Percentiles rank a stretch among this genome's conserved stretches.
phyloP scores from a whole-genome alignment of 1,140 invertebrate species.

The Holotrichia oblita region DNA sequence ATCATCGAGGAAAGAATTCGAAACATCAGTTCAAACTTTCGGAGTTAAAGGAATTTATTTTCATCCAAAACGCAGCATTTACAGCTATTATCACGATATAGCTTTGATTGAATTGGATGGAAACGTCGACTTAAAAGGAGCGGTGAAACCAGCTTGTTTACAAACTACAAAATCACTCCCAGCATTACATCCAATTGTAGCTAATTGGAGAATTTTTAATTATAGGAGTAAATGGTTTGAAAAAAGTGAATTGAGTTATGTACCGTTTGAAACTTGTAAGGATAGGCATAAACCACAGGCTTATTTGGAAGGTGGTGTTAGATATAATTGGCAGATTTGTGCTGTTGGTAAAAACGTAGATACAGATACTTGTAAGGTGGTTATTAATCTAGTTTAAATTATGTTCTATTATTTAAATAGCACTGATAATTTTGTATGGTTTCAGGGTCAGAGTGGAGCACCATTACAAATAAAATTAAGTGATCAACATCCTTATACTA shows the following conservation, averaged over 20 bases:
- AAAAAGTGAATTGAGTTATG: constrained; percentile 63
- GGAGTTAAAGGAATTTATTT: constrained; percentile 50
- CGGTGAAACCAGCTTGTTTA: constrained; percentile 1
- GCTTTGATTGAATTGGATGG: not conserved
- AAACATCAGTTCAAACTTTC: constrained; percentile 34
- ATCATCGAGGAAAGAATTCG: not conserved
- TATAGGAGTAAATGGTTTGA: constrained; percentile 61
- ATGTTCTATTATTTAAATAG: not conserved
- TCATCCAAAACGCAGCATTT: constrained; percentile 62
- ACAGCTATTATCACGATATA: constrained; percentile 20
- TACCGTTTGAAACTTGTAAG: not conserved
- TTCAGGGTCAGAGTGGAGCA: constrained; percentile 49
- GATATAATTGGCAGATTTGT: constrained; percentile 48
- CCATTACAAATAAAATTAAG: constrained; percentile 58
- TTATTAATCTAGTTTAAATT: not conserved
- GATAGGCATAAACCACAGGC: constrained; percentile 33
- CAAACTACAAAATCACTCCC: not conserved
- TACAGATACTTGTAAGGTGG: constrained; percentile 52
- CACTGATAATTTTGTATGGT: constrained; percentile 7
- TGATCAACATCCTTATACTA: constrained; percentile 58
- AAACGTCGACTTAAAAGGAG: not conserved
- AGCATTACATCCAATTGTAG: constrained; percentile 46
- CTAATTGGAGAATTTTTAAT: constrained; percentile 57
- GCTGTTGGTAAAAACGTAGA: constrained; percentile 44
- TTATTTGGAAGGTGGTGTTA: constrained; percentile 46